These are phyloP conservation scores for Patella caerulea DNA, from an alignment of 2,888 invertebrate genomes.

Conservation along the genomic window DNA sequence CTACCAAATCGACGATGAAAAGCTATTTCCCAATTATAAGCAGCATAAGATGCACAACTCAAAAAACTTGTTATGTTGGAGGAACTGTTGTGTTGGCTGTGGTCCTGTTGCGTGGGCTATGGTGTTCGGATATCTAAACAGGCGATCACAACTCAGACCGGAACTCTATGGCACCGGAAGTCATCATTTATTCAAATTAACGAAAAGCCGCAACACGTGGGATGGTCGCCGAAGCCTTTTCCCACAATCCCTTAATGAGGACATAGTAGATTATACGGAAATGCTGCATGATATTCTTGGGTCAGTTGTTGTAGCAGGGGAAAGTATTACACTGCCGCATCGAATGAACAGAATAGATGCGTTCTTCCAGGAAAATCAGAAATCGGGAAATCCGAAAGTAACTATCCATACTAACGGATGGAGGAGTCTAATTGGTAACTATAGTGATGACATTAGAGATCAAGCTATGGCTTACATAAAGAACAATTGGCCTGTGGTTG, in stretches of 20 bases:
- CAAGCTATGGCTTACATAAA: constrained; percentile 18
- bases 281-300: constrained; percentile 17
- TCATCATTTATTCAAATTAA: constrained; percentile 23
- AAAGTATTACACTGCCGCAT: constrained; percentile 22
- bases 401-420: constrained; percentile 9
- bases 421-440: constrained; percentile 10
- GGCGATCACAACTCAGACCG: constrained; percentile 24
- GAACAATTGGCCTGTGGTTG: constrained; percentile 27
- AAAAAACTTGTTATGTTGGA: background rate
- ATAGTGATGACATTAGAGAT: constrained; percentile 18
- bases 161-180: constrained; percentile 10
- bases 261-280: constrained; percentile 16
- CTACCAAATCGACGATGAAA: constrained; percentile 20
- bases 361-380: constrained; percentile 24
- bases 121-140: constrained; percentile 30
- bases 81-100: constrained; percentile 22
- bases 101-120: constrained; percentile 35
- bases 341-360: constrained; percentile 24
- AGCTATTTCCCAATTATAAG: constrained; percentile 28
- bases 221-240: constrained; percentile 21
- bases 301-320: constrained; percentile 19
- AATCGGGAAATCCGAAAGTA: background rate
- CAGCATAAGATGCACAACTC: constrained; percentile 10
- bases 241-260: constrained; percentile 14
- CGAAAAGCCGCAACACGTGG: constrained; percentile 20